A percentile compares a stretch with the other conserved stretches of the same genome.
These are phyloP conservation scores for Neodiprion pinetum DNA, from an alignment of 1,140 invertebrate genomes.

Conservation along the genomic window DNA sequence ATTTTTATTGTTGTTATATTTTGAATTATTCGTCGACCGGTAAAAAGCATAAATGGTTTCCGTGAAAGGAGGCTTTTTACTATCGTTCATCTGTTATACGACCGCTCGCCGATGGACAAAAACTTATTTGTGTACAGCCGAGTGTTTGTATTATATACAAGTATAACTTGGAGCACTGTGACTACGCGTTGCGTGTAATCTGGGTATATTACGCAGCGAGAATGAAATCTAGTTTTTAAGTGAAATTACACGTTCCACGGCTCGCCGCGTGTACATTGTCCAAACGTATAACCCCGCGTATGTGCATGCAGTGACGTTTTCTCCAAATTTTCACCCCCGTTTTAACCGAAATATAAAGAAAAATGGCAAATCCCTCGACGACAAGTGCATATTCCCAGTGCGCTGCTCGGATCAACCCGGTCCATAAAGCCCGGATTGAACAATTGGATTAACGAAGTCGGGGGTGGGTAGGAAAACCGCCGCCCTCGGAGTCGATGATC, in stretches of 20 bases:
- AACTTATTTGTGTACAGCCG: too few species aligned
- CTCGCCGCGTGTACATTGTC: too few species aligned
- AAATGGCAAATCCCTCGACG: constrained; percentile 22
- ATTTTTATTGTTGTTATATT: background rate
- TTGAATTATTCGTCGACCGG: background rate
- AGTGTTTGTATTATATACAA: too few species aligned
- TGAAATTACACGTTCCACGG: too few species aligned
- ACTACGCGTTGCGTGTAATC: too few species aligned
- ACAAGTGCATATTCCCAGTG: constrained; percentile 50
- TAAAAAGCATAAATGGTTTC: background rate
- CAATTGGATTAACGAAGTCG: constrained; percentile 52
- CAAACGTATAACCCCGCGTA: too few species aligned
- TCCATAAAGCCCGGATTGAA: constrained; percentile 31
- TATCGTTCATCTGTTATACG: background rate
- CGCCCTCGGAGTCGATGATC: background rate
- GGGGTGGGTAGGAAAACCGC: constrained; percentile 18
- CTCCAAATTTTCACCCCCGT: too few species aligned
- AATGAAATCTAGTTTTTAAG: too few species aligned
- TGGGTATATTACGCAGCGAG: too few species aligned
- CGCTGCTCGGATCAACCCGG: constrained; percentile 27
- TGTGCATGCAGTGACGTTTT: too few species aligned
- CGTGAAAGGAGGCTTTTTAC: background rate
- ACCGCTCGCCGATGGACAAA: background rate
- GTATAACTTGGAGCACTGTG: too few species aligned
- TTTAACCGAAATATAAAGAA: background rate